Evolutionary conservation across 92 coral and sea anemone species (phyloP), one percentile per base, ranked within the genome.

Genomic region (Palythoa caribaeorum): DNA sequence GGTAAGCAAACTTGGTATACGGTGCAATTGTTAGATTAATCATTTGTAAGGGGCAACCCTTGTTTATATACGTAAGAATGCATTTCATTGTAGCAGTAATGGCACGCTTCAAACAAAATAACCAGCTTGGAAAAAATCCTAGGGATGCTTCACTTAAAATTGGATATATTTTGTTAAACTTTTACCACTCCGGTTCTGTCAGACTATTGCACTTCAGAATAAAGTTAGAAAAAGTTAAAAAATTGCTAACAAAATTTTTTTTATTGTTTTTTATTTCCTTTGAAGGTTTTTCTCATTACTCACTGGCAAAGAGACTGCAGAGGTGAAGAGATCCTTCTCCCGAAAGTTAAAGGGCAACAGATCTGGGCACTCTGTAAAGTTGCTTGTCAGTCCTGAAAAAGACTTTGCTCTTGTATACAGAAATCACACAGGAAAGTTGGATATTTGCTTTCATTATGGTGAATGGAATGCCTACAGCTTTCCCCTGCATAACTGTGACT

Each of bases 331-430:
- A 70, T 35, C 16, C 44, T 35, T 70, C 44, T 70, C 74, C 74
- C 44, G 36, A 70, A 70, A 70, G 44, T 70, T 68, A 68, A 68
- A 21, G 73, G 73, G 73, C 14, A 68, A 68, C 38, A 68, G 73
- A 68, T 68, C 73, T 60, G 68, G 68, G 68, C 68, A 60, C 20
- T 60, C 2, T 60, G 68, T 60, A 1, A 60, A 60, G 68, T 60
- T 60, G 68, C 68, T 60, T 13, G 68, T 60, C 68, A 60, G 68
- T 60, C 68, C 68, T 60, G 68, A 60, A 60, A 60, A 60, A 19
- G 68, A 60, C 68, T 60, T 60, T 60, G 68, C 68, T 60, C 68
- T 60, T 60, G 68, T 60, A 19, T 60, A 60, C 6, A 60, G 68
- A 19, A 13, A 13, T 60, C 68, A 1, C 68, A 60, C 60, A 9